A percentile compares a stretch with the other conserved stretches of the same genome.
These are phyloP conservation scores for Podarcis cretensis DNA, from an alignment of 2,113 vertebrate genomes.

Conservation along the genomic window DNA sequence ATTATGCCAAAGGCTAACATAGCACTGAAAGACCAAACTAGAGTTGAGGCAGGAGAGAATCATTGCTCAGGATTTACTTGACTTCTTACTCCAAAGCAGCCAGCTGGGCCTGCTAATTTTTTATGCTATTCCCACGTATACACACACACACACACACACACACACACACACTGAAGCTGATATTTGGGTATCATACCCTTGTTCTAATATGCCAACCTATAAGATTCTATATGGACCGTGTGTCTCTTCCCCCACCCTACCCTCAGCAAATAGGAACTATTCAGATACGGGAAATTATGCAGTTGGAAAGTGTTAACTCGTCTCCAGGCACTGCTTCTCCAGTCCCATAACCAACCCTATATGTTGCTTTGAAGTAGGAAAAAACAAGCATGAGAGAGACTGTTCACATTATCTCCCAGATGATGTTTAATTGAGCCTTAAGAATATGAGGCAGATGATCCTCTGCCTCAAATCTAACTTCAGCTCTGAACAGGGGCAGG, in stretches of 20 bases:
- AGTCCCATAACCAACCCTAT: neutral
- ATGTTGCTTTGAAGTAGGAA: no score
- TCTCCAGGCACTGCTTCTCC: neutral
- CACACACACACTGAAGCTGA: neutral
- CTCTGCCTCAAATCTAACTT: neutral
- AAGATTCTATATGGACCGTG: neutral
- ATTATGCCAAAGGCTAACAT: no score
- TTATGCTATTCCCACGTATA: neutral
- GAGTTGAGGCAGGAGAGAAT: neutral
- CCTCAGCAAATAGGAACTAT: neutral
- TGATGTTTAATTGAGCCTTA: neutral
- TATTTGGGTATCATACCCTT: neutral
- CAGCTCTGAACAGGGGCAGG: neutral
- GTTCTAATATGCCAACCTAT: neutral
- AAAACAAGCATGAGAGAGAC: neutral
- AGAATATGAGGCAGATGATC: neutral
- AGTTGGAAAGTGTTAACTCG: neutral
- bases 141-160: neutral
- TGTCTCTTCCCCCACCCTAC: neutral
- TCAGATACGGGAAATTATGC: neutral
- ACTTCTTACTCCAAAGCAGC: neutral
- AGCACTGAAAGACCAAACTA: neutral
- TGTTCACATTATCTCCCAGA: neutral
- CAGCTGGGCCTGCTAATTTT: neutral
- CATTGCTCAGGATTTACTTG: neutral